These are phyloP conservation scores for Cetoscarus ocellatus DNA, from an alignment of 2,797 vertebrate species.

Conservation along the genomic window DNA sequence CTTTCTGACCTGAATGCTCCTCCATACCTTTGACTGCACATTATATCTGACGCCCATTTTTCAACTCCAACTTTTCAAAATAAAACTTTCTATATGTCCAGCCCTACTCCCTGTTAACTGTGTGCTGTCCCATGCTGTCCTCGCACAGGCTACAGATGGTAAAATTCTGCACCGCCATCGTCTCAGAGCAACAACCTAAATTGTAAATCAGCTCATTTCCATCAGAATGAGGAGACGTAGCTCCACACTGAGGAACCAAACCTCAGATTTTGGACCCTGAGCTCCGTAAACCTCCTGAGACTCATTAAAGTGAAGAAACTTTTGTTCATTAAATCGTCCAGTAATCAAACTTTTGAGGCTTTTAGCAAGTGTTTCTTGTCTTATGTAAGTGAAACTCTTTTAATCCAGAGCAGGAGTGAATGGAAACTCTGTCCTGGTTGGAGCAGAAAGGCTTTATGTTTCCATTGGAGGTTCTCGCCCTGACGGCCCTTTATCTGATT, in stretches of 20 bases:
- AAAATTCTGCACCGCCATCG: too few species aligned
- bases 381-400: neutral
- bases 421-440: conserved; percentile 2
- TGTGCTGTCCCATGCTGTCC: too few species aligned
- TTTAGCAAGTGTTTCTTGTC: neutral
- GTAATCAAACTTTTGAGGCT: neutral
- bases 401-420: neutral
- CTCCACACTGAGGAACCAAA: neutral
- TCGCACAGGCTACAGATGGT: too few species aligned
- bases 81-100: too few species aligned
- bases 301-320: neutral
- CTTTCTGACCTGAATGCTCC: too few species aligned
- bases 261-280: neutral
- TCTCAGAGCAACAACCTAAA: too few species aligned
- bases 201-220: too few species aligned
- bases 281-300: neutral
- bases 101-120: too few species aligned
- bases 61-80: too few species aligned
- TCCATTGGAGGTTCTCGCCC: conserved; percentile 53
- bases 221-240: too few species aligned
- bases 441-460: conserved; percentile 35
- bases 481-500: conserved; percentile 75
- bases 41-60: too few species aligned
- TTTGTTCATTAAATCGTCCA: neutral
- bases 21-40: too few species aligned